A percentile compares a stretch with the other conserved stretches of the same genome.
Evolutionary conservation across 2,113 vertebrate species (phyloP).

Genomic region (Rhabdornis inornatus): DNA sequence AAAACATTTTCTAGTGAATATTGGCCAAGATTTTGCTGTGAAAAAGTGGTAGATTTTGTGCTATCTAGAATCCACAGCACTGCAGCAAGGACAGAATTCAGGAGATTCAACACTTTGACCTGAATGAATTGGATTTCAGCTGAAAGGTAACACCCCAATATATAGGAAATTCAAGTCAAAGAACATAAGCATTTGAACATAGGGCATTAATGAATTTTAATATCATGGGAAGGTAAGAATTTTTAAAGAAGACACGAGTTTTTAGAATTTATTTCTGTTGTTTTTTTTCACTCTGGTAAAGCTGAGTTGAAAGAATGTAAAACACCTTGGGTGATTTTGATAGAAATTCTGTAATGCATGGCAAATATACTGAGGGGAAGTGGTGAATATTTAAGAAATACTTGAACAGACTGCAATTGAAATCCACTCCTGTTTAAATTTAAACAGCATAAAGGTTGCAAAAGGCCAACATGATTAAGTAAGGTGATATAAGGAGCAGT

Average conservation of each 20-base stretch:
- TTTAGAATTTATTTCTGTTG: neutral
- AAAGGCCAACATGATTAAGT: constrained; percentile 6
- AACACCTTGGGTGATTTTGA: neutral
- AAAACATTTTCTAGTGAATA: neutral
- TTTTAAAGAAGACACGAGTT: neutral
- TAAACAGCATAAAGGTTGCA: neutral
- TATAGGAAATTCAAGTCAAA: neutral
- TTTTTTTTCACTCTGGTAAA: neutral
- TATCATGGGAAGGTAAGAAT: neutral
- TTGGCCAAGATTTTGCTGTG: neutral
- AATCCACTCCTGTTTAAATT: constrained; percentile 38
- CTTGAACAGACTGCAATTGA: neutral
- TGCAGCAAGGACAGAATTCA: neutral
- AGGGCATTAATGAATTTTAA: neutral
- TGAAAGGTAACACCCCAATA: neutral
- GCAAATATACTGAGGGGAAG: neutral
- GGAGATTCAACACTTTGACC: accelerated
- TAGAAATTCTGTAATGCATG: constrained; percentile 1
- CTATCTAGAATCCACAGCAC: neutral
- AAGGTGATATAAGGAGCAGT: neutral
- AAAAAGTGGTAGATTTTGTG: neutral
- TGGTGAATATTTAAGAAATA: constrained; percentile 43
- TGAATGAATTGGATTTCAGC: neutral
- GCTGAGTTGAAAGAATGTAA: neutral
- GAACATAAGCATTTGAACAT: neutral